Evolutionary conservation across 2,888 invertebrate species (phyloP).

Genomic region (Meloe dianella): DNA sequence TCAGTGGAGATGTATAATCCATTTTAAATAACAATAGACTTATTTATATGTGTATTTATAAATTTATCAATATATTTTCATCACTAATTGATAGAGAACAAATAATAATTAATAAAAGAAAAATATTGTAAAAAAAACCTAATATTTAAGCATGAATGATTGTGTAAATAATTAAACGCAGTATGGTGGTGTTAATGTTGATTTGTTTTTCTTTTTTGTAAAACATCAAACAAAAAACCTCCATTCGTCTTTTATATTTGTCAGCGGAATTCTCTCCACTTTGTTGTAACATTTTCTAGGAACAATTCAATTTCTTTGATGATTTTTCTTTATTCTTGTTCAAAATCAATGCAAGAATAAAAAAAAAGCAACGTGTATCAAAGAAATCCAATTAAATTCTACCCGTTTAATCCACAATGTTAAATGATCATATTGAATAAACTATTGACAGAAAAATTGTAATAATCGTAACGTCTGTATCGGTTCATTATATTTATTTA

Average conservation of each 20-base stretch:
- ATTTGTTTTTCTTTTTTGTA: slow-evolving; percentile 41
- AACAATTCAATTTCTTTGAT: slow-evolving; percentile 13
- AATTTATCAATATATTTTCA: slow-evolving; percentile 59
- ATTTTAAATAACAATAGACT: slow-evolving; percentile 46
- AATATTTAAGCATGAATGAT: slow-evolving; percentile 43
- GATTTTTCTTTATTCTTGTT: slow-evolving; percentile 20
- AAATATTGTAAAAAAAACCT: slow-evolving; percentile 31
- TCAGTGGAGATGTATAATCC: slow-evolving; percentile 37
- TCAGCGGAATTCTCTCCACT: slow-evolving; percentile 43
- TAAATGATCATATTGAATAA: slow-evolving; percentile 44
- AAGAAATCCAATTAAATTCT: slow-evolving; percentile 29
- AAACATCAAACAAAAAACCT: slow-evolving; percentile 36
- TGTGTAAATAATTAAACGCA: slow-evolving; percentile 49
- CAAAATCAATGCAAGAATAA: too few species aligned
- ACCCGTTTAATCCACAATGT: slow-evolving; percentile 45
- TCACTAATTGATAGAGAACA: slow-evolving; percentile 55
- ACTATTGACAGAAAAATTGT: slow-evolving; percentile 30
- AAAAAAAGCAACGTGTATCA: too few species aligned
- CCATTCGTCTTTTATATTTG: slow-evolving; percentile 41
- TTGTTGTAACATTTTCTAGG: slow-evolving; percentile 38
- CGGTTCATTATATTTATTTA: slow-evolving; percentile 34
- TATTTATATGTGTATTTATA: slow-evolving; percentile 55
- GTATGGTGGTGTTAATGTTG: slow-evolving; percentile 50
- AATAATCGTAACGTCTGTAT: slow-evolving; percentile 53
- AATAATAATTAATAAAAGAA: slow-evolving; percentile 41